Conservation (phyloP, 2,113 vertebrate genomes). For the Sceloporus undulatus region DNA sequence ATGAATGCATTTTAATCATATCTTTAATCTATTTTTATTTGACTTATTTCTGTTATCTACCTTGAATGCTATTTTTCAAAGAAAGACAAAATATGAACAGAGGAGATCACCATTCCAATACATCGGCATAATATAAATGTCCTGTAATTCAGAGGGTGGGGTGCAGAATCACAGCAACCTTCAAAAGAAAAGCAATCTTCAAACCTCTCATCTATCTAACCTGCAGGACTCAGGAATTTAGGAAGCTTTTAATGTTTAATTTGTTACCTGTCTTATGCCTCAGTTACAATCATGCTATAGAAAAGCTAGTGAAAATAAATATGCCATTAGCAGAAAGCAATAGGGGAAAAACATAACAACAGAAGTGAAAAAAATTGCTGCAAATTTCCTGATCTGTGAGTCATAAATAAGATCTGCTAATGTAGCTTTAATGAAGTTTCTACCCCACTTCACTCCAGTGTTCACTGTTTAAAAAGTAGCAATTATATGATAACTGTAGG, state of each 20-base stretch:
- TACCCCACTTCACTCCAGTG: conserved; percentile 5
- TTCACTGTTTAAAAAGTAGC: conserved; percentile 33
- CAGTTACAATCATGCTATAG: background rate
- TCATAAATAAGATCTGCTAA: conserved; percentile 33
- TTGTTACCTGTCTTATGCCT: background rate
- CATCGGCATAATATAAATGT: too few relatives aligned
- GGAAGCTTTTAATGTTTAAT: background rate
- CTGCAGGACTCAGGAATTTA: background rate
- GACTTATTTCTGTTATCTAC: too few relatives aligned
- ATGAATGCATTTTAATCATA: too few relatives aligned
- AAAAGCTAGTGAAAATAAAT: background rate
- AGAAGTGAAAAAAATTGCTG: background rate
- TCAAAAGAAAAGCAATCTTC: background rate
- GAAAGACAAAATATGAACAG: too few relatives aligned
- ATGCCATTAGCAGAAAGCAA: background rate
- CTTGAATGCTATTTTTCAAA: too few relatives aligned
- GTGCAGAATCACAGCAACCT: background rate
- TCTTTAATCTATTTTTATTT: too few relatives aligned
- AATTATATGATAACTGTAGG: conserved; percentile 54
- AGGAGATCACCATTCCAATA: too few relatives aligned
- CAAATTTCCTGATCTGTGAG: background rate
- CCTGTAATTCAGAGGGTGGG: too few relatives aligned
- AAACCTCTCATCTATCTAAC: background rate
- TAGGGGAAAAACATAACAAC: conserved; percentile 1
- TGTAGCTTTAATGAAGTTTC: conserved; percentile 34